Evolutionary conservation across 2,113 vertebrate species (phyloP), one percentile per base, ranked within the genome.

Genomic region (Phalacrocorax aristotelis): DNA sequence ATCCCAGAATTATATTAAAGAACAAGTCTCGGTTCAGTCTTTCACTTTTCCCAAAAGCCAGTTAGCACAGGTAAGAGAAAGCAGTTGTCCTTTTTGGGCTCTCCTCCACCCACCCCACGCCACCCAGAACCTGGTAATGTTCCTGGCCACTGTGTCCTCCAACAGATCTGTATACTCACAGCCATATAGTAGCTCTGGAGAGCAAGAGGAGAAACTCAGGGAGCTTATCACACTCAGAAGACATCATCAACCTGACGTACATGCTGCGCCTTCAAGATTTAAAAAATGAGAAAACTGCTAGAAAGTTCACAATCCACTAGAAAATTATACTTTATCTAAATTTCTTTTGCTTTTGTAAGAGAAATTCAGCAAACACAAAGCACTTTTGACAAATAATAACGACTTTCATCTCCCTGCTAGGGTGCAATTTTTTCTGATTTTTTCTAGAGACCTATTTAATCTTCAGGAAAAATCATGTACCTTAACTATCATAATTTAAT

Each of bases 351-450:
- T 84, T 95, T 79, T 57, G 8, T 76, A 86, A 75, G 34, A 88
- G 6, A 70, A 91, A 68, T 46, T 81, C 60, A 52, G 42, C 18
- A 92, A 95, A 42, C 10, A 34, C 15, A 61, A 81, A 44, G 3
- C 10, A 74, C 84, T 95, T 96, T 87, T 79, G 22, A 66, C n/a
- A 89, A 83, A 83, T 81, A 91, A 42, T 79, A 10, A 58, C 58
- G 71, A 87, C 34, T 38, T 77, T 3, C 19, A 48, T 14, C 34
- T 93, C 15, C n/a, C 61, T 92, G 49, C 7, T 87, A 80, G 12
- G 9, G 46, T 80, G 12, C 32, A 95, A 30, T 32, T 15, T 15
- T 23, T 80, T 65, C 38, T 52, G 58, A 61, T 49, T 80, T 94
- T 85, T 71, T 81, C 95, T 86, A 94, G 38, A 38, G 38, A 38